Conservation (phyloP, 2,888 invertebrate species). For the Molorchus minor region DNA sequence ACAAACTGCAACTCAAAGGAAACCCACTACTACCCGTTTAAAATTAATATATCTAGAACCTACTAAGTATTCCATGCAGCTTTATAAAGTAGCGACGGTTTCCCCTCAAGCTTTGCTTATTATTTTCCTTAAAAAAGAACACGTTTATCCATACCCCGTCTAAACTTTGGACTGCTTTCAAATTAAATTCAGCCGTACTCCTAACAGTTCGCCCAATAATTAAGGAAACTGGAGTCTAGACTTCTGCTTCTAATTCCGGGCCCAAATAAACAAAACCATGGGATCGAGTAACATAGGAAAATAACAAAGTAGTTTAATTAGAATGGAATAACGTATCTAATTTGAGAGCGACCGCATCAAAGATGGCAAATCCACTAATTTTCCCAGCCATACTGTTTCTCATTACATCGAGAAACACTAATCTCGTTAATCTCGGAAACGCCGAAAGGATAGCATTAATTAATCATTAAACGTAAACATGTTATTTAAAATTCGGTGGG, state of each 20-base stretch:
- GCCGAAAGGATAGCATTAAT: constrained; percentile 11
- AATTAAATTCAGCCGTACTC: constrained; percentile 32
- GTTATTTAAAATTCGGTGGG: not conserved
- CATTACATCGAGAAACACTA: constrained; percentile 19
- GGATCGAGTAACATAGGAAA: constrained; percentile 22
- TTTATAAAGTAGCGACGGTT: no score
- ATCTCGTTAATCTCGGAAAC: constrained; percentile 21
- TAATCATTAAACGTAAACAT: constrained; percentile 8
- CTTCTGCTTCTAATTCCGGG: constrained; percentile 4
- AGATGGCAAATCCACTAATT: constrained; percentile 30
- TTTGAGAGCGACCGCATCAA: constrained; percentile 29
- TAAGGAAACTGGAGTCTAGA: constrained; percentile 33
- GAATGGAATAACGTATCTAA: constrained; percentile 26
- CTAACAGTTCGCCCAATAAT: constrained; percentile 36
- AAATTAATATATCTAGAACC: no score
- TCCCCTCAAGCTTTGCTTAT: not conserved
- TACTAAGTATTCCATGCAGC: no score
- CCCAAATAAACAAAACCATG: constrained; percentile 20
- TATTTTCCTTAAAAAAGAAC: not conserved
- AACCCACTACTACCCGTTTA: no score
- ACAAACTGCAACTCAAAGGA: no score
- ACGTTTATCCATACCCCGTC: not conserved
- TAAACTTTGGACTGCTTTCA: constrained; percentile 26
- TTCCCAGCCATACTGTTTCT: constrained; percentile 20
- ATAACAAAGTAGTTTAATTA: constrained; percentile 29